Base-by-base conservation (phyloP, 1,140 invertebrate genomes). In the Aphelenchoides besseyi region DNA sequence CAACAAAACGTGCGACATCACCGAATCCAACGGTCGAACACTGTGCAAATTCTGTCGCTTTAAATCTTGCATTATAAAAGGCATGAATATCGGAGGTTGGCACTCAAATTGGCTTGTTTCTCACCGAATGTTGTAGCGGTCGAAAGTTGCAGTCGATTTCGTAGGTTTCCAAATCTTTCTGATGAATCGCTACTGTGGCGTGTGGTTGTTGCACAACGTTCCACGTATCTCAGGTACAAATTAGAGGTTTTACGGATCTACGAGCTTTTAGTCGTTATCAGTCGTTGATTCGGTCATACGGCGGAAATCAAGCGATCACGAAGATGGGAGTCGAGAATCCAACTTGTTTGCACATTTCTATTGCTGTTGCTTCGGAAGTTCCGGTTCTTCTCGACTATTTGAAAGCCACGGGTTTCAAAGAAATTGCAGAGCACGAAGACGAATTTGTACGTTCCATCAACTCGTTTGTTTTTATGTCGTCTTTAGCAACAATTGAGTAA, bases 241-340 rank as follows among this genome's bases (percentile, higher is more conserved):
- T n/a, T n/a, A n/a, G n/a, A n/a, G n/a, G n/a, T n/a, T n/a, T n/a
- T n/a, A n/a, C n/a, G n/a, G n/a, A n/a, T n/a, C n/a, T n/a, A n/a
- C n/a, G n/a, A n/a, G n/a, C 41, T 48, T 48, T 12, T 48, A 48
- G 18, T 59, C 55, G 55, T 33, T 59, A 59, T 33, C 55, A 59
- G 23, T 59, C 55, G 18, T 8, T 59, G 5, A 59, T 59, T 18
- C 5, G 18, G 5, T 59, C 55, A 33, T 59, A 59, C 18, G 55
- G 55, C 55, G 55, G 55, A 28, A 18, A 59, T 33, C 55, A 59
- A 59, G 18, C 5, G 55, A 5, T 59, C 5, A 18, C 55, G 5
- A 8, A 8, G 18, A 29, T 59, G 5, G 55, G 5, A 8, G 18
- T 18, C 55, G 55, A 59, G 18, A 59, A 59, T 33, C 55, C 55